Conservation (phyloP, 2,113 vertebrate species). For the Mastomys coucha region DNA sequence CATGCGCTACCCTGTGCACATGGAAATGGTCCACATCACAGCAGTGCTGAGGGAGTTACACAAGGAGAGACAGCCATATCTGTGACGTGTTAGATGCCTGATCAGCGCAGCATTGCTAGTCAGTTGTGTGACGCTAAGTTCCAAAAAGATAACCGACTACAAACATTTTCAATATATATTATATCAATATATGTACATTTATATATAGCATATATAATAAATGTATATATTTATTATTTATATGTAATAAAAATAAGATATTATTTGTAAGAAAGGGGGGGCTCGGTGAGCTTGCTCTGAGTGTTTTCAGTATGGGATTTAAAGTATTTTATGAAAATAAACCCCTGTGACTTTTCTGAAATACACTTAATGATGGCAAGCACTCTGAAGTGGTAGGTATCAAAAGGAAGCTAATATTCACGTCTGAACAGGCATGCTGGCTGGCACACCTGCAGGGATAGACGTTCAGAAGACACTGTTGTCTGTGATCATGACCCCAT, state of each 20-base stretch:
- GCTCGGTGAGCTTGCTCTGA: not conserved
- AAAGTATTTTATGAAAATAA: constrained; percentile 31
- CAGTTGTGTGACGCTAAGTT: not conserved
- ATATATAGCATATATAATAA: too few species aligned
- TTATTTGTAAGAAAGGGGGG: not conserved
- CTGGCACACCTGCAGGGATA: not conserved
- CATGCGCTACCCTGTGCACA: fast-evolving
- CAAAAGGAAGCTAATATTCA: constrained; percentile 33
- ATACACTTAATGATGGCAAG: not conserved
- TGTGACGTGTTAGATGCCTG: constrained; percentile 23
- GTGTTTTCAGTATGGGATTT: constrained; percentile 14
- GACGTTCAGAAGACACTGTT: constrained; percentile 56
- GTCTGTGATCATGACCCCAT: constrained; percentile 61
- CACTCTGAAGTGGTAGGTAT: not conserved
- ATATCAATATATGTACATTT: too few species aligned
- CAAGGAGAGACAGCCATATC: not conserved
- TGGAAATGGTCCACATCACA: not conserved
- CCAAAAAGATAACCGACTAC: constrained; percentile 9
- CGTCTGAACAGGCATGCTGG: constrained; percentile 8
- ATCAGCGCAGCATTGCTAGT: not conserved
- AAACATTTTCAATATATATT: not conserved
- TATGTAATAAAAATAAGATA: not conserved
- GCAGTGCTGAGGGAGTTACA: not conserved
- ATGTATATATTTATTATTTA: not conserved
- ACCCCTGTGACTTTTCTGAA: not conserved